Evolutionary conservation across 1,140 invertebrate genomes (phyloP).

Genomic region (Drosophila bocki): DNA sequence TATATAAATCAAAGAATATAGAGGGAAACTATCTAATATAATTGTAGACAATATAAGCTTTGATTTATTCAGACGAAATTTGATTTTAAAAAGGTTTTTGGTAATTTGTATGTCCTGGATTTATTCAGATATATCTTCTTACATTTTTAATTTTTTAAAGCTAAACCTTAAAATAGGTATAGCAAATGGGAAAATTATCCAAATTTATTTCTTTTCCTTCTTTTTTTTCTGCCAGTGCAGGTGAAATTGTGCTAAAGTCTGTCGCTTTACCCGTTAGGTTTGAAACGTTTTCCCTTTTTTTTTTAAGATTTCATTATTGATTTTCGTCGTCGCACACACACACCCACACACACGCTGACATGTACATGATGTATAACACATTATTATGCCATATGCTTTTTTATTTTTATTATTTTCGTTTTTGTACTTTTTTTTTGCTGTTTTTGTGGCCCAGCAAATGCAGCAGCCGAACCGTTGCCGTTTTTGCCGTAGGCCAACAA

Average conservation of each 20-base stretch:
- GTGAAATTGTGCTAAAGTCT: conserved; percentile 10
- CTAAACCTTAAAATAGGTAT: too few relatives aligned
- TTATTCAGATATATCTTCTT: too few relatives aligned
- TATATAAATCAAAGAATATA: too few relatives aligned
- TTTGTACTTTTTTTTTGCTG: background rate
- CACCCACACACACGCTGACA: conserved; percentile 6
- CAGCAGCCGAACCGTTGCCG: conserved; percentile 19
- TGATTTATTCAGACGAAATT: background rate
- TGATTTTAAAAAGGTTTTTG: background rate
- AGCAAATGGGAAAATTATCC: background rate
- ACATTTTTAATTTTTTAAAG: too few relatives aligned
- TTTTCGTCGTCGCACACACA: conserved; percentile 49
- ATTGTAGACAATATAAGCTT: background rate
- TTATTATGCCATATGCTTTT: conserved; percentile 71
- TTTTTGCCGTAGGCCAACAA: conserved; percentile 51
- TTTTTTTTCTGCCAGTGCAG: conserved; percentile 17
- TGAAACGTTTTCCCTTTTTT: conserved; percentile 1
- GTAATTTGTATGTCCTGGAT: background rate
- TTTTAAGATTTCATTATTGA: conserved; percentile 59
- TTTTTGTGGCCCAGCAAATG: conserved; percentile 43
- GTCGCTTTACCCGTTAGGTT: conserved; percentile 23
- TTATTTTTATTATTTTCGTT: conserved; percentile 24
- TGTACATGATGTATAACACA: conserved; percentile 35
- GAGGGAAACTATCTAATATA: background rate
- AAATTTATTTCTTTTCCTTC: background rate